Percentiles rank a stretch among this genome's conserved stretches.
Conservation (phyloP, 2,797 vertebrate species). For the Peromyscus eremicus region DNA sequence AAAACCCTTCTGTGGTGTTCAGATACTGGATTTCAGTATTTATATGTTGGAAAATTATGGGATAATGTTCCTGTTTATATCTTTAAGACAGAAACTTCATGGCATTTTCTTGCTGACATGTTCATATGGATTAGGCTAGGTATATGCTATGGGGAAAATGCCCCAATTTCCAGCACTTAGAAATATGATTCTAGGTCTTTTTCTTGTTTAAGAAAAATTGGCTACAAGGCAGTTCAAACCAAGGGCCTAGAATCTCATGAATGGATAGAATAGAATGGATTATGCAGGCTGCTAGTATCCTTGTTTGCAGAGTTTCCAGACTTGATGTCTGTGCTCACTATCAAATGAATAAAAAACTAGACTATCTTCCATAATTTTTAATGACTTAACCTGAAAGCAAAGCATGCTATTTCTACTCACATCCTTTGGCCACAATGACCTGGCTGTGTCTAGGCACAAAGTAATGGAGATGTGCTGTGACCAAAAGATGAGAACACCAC, state of each 20-base stretch:
- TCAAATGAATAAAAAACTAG: background rate
- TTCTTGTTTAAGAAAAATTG: background rate
- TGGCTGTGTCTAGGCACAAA: background rate
- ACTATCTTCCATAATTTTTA: background rate
- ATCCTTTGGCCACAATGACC: background rate
- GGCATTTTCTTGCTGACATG: background rate
- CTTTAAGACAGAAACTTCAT: background rate
- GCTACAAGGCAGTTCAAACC: background rate
- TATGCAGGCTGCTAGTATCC: background rate
- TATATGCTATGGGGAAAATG: background rate
- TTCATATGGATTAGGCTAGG: background rate
- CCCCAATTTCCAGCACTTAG: background rate
- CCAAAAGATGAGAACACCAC: background rate
- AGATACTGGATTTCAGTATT: background rate
- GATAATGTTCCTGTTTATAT: background rate
- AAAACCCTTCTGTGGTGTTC: background rate
- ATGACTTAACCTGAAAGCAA: background rate
- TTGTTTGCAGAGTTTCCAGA: background rate
- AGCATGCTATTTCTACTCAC: background rate
- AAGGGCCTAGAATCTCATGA: background rate
- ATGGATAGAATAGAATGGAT: background rate
- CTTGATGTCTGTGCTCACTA: background rate
- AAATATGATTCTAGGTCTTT: background rate
- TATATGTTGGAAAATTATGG: background rate
- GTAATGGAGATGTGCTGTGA: background rate